Evolutionary conservation across 2,113 vertebrate genomes (phyloP).

Genomic region (Platycercus adscitus): DNA sequence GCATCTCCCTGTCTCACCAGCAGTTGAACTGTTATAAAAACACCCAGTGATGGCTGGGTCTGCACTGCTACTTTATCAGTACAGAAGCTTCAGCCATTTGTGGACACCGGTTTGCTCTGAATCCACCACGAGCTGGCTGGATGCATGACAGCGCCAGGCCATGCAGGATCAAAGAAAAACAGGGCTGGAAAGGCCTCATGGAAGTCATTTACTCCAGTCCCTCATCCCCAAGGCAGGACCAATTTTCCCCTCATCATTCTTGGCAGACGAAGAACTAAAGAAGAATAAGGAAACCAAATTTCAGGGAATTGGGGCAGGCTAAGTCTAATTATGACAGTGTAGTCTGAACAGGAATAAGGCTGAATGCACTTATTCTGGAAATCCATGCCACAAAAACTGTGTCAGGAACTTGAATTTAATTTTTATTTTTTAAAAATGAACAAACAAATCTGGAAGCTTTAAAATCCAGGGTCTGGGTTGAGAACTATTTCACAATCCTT

Average conservation of each 20-base stretch:
- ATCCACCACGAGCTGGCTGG: fast-evolving
- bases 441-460: background rate
- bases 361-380: background rate
- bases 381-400: background rate
- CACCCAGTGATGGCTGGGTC: fast-evolving
- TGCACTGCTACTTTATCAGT: background rate
- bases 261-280: background rate
- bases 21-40: background rate
- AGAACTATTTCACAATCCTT: background rate
- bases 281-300: background rate
- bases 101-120: background rate
- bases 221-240: background rate
- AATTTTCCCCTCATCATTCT: background rate
- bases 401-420: background rate
- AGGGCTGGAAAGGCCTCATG: background rate
- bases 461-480: background rate
- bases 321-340: background rate
- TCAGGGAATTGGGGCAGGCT: background rate
- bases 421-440: background rate
- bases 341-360: background rate
- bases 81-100: background rate
- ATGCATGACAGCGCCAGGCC: background rate
- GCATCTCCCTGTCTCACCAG: background rate
- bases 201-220: background rate
- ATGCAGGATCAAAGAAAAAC: background rate